Conservation (phyloP, 92 coral and sea anemone species). For the Umimayanthus kanabou region DNA sequence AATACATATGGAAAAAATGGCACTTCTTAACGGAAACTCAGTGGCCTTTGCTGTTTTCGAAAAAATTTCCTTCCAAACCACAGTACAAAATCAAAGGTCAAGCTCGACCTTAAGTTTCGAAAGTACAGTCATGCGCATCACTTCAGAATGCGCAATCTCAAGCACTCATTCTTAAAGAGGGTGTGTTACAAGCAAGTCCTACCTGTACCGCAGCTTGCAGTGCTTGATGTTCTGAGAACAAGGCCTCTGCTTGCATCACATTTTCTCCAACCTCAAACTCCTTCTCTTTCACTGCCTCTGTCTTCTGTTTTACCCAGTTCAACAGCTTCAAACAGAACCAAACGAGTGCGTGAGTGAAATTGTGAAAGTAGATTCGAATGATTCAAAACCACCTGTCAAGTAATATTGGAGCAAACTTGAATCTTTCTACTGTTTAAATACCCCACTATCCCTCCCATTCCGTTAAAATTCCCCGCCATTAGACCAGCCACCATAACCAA, state of each 20-base stretch:
- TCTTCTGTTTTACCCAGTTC: slow-evolving; percentile 76
- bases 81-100: neutral
- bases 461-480: too few species aligned
- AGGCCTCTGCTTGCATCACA: slow-evolving; percentile 70
- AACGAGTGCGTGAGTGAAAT: neutral
- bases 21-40: too few species aligned
- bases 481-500: too few species aligned
- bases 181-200: slow-evolving; percentile 24
- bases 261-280: slow-evolving; percentile 80
- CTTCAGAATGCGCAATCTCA: neutral
- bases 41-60: too few species aligned
- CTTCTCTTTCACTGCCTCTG: slow-evolving; percentile 62
- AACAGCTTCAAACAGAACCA: slow-evolving; percentile 57
- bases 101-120: neutral
- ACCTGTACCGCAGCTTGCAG: slow-evolving; percentile 86
- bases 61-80: too few species aligned
- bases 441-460: too few species aligned
- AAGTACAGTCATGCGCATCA: neutral
- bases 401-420: neutral
- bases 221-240: slow-evolving; percentile 61
- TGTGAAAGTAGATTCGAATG: neutral
- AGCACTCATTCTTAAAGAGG: neutral
- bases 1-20: too few species aligned
- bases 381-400: neutral
- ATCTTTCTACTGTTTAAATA: neutral